A percentile compares a stretch with the other conserved stretches of the same genome.
Conservation (phyloP, 2,797 vertebrate genomes). For the Siniperca obscura region DNA sequence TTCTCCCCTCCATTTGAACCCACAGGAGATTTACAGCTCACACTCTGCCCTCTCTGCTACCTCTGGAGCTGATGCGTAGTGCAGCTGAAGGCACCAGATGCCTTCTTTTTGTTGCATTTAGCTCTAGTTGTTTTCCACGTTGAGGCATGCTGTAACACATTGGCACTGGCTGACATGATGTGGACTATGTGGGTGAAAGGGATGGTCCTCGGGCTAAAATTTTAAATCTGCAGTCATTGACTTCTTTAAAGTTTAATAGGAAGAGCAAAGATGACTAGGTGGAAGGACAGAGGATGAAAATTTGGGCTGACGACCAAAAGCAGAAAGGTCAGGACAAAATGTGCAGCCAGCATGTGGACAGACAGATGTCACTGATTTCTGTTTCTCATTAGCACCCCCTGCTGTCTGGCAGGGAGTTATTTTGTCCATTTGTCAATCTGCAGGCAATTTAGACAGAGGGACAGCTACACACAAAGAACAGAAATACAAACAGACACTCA, state of each 20-base stretch:
- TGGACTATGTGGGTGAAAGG: slow-evolving; percentile 18
- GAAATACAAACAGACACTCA: slow-evolving; percentile 32
- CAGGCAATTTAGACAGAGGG: slow-evolving; percentile 30
- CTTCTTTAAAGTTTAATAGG: slow-evolving; percentile 36
- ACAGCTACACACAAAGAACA: slow-evolving; percentile 23
- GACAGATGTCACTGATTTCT: slow-evolving; percentile 45
- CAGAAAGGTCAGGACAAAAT: slow-evolving; percentile 70
- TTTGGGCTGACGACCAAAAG: slow-evolving; percentile 47
- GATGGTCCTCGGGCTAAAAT: slow-evolving; percentile 3
- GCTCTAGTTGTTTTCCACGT: slow-evolving; percentile 16
- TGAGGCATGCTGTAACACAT: slow-evolving; percentile 14
- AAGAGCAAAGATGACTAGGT: slow-evolving; percentile 15
- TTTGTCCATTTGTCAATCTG: slow-evolving; percentile 25
- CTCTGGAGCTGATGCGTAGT: slow-evolving; percentile 42
- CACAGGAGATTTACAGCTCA: slow-evolving; percentile 43
- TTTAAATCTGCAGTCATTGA: slow-evolving; percentile 33
- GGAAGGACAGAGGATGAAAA: slow-evolving; percentile 34
- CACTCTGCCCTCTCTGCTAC: slow-evolving; percentile 43
- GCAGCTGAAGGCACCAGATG: slow-evolving; percentile 49
- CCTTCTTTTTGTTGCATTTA: slow-evolving; percentile 34
- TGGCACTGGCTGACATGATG: slow-evolving; percentile 15
- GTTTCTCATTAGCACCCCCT: slow-evolving; percentile 51
- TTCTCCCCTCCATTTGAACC: slow-evolving; percentile 36
- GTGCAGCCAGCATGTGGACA: slow-evolving; percentile 63
- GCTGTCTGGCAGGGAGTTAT: slow-evolving; percentile 28